These are phyloP conservation scores for Embiotoca jacksoni DNA, from an alignment of 2,113 vertebrate genomes.

Conservation along the genomic window DNA sequence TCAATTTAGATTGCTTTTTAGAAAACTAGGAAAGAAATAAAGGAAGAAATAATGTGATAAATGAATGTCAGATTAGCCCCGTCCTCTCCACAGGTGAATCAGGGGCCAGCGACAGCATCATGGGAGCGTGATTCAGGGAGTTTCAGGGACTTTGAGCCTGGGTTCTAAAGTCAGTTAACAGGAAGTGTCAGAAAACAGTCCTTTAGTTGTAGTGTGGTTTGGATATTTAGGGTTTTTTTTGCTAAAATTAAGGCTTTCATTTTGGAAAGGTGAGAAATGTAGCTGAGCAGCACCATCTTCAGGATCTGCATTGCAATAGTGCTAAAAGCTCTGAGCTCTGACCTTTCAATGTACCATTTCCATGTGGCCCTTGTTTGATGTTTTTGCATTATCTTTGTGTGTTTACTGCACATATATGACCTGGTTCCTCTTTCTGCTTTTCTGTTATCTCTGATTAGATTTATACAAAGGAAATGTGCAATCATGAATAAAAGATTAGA, in stretches of 20 bases:
- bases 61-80: background rate
- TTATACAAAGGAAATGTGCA: too few relatives aligned
- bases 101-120: conserved; percentile 18
- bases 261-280: background rate
- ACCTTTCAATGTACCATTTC: background rate
- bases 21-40: too few relatives aligned
- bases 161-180: conserved; percentile 8
- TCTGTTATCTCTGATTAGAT: background rate
- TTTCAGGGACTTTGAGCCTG: background rate
- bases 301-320: conserved; percentile 34
- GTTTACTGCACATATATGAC: background rate
- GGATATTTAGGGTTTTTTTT: background rate
- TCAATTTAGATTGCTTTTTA: too few relatives aligned
- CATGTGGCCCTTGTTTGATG: too few relatives aligned
- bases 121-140: conserved; percentile 2
- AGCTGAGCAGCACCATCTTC: conserved; percentile 58
- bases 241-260: background rate
- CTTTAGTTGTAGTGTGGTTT: background rate
- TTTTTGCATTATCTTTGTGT: background rate
- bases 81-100: conserved; percentile 1
- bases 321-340: conserved; percentile 5
- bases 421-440: background rate
- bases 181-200: background rate
- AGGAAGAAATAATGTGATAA: too few relatives aligned
- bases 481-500: too few relatives aligned